Base-by-base conservation (phyloP, 2,888 invertebrate genomes). In the Ophioninae sp. region DNA sequence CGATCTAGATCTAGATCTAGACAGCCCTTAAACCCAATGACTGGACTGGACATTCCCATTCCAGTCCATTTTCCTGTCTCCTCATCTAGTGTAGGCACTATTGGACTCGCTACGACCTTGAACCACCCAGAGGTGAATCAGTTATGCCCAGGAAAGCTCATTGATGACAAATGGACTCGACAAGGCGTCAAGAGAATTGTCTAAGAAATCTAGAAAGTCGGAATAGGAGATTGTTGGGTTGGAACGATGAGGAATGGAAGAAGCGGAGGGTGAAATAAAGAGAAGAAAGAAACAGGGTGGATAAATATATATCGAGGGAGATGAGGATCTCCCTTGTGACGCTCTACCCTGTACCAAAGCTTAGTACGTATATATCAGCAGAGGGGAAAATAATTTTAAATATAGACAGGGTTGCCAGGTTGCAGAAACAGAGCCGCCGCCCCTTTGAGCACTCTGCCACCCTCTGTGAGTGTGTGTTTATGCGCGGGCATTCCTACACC, bases 361-460 rank as follows among this genome's bases (percentile, higher is more conserved):
- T 63, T 22, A 65, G 80, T 85, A 81, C 85, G 85, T 79, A 76
- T 86, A 84, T 82, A 85, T 78, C 88, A 82, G 85, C 30, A 78
- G 85, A 86, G 81, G 87, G 87, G 86, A 86, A 88, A 90, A 89
- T 88, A 87, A 89, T 90, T 91, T 91, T 92, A 92, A 92, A 92
- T 92, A 92, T 92, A 92, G 92, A 91, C 90, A 91, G 92, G 90
- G 92, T 92, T 92, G 91, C 92, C 91, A 91, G 92, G 91, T 91
- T 92, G 92, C 92, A 92, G 91, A 91, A 91, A 91, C 92, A 92
- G 79, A 74, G 92, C 92, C 92, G 91, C 92, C 92, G 92, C 92
- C 92, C 92, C 91, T 92, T 90, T 90, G 91, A 91, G 90, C 89
- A 87, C 89, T 88, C 88, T 59, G 79, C 64, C n/a, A 56, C 39